Evolutionary conservation across 2,888 invertebrate genomes (phyloP).

Genomic region (Chironomus tentans): DNA sequence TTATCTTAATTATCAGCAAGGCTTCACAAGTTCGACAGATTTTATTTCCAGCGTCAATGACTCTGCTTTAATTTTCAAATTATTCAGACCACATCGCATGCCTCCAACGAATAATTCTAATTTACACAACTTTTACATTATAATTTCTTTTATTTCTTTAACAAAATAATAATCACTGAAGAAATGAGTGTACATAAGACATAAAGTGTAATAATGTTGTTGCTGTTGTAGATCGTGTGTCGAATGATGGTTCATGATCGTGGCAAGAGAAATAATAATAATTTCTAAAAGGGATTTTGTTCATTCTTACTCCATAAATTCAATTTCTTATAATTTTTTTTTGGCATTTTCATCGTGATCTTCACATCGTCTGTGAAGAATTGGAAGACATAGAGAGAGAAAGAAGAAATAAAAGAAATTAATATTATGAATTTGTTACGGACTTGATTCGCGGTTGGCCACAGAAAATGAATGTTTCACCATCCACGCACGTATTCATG

Average conservation of each 20-base stretch:
- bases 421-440: slow-evolving; percentile 19
- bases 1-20: no score
- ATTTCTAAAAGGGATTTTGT: no score
- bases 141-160: no score
- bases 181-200: no score
- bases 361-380: background rate
- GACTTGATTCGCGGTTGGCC: slow-evolving; percentile 14
- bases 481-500: background rate
- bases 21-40: no score
- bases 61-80: no score
- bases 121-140: no score
- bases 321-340: background rate
- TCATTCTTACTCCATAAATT: background rate
- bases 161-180: no score
- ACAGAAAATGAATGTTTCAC: background rate
- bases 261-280: no score
- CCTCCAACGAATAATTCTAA: no score
- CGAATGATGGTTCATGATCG: background rate
- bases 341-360: background rate
- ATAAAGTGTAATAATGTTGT: slow-evolving; percentile 1
- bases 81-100: no score
- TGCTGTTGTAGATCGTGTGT: background rate
- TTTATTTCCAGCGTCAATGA: no score
- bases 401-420: slow-evolving; percentile 3
- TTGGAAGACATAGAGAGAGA: background rate